phyloP scores from a whole-genome alignment of 1,140 invertebrate species.

The Drosophila triauraria region DNA sequence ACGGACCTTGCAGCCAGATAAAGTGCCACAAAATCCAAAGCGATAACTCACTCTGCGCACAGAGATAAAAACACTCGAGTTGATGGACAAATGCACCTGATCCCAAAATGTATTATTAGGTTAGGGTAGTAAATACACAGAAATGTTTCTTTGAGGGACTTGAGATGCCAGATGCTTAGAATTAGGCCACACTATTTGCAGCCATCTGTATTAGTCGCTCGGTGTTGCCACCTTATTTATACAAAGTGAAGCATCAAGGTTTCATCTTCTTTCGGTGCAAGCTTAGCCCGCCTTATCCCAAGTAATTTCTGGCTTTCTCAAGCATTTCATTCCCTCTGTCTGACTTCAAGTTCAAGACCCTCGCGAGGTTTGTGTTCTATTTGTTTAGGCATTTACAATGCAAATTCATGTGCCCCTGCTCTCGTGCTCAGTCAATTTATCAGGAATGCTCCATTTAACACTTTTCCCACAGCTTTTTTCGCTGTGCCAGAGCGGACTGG shows the following conservation, averaged over 20 bases:
- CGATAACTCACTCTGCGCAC: conserved; percentile 4
- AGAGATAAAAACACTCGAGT: background rate
- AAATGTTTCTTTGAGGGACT: no score
- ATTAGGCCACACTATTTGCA: background rate
- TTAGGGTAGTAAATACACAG: no score
- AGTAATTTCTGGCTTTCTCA: conserved; percentile 17
- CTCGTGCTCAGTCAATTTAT: conserved; percentile 67
- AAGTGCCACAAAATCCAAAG: background rate
- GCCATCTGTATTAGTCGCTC: background rate
- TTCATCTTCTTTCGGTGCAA: background rate
- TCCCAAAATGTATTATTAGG: background rate
- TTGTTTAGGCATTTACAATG: conserved; percentile 82
- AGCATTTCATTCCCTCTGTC: conserved; percentile 2
- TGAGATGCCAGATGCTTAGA: background rate
- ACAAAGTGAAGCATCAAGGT: background rate
- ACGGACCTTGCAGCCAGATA: conserved; percentile 13
- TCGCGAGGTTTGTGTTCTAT: conserved; percentile 40
- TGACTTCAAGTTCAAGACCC: conserved; percentile 31
- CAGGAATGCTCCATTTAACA: conserved; percentile 75
- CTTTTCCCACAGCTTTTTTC: conserved; percentile 41
- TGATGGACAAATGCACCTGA: background rate
- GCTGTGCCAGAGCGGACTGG: conserved; percentile 10
- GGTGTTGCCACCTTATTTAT: background rate
- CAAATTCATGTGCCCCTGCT: conserved; percentile 68
- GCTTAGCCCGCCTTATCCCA: background rate